A percentile compares a stretch with the other conserved stretches of the same genome.
These are phyloP conservation scores for Solenodon paradoxus DNA, from an alignment of 2,113 vertebrate species.

Conservation along the genomic window DNA sequence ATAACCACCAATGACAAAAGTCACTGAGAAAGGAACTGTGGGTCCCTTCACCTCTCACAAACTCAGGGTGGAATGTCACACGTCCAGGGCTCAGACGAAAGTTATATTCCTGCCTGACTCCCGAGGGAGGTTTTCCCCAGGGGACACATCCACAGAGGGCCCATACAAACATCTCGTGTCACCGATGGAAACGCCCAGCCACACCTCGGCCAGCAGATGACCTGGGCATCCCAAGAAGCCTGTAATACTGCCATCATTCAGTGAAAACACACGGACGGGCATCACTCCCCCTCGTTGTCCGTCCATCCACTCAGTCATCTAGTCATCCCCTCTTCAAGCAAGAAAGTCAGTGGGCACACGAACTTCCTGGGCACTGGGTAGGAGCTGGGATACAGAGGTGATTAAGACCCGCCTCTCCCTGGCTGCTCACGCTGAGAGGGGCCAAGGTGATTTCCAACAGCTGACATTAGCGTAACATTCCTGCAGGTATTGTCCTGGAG, in stretches of 20 bases:
- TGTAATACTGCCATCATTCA: not conserved
- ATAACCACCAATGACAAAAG: not conserved
- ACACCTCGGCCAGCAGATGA: fast-evolving
- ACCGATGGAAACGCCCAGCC: fast-evolving
- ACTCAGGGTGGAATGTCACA: not conserved
- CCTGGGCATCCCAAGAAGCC: not conserved
- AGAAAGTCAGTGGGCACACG: not conserved
- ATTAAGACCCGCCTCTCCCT: conserved; percentile 26
- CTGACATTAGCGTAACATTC: not conserved
- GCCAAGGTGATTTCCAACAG: conserved; percentile 16
- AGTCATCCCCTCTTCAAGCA: not conserved
- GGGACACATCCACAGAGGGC: not conserved
- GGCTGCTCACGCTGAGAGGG: not conserved
- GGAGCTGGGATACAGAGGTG: not conserved
- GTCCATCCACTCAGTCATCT: not conserved
- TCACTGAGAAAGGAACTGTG: not conserved
- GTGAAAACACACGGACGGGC: not conserved
- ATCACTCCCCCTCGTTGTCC: not conserved
- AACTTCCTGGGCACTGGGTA: not conserved
- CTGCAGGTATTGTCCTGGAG: not conserved
- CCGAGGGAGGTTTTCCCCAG: not conserved
- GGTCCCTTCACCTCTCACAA: not conserved
- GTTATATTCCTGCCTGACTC: not conserved
- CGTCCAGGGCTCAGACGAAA: not conserved
- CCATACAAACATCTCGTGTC: fast-evolving